Evolutionary conservation across 2,797 vertebrate genomes (phyloP).

Genomic region (Mionectes olivaceus): DNA sequence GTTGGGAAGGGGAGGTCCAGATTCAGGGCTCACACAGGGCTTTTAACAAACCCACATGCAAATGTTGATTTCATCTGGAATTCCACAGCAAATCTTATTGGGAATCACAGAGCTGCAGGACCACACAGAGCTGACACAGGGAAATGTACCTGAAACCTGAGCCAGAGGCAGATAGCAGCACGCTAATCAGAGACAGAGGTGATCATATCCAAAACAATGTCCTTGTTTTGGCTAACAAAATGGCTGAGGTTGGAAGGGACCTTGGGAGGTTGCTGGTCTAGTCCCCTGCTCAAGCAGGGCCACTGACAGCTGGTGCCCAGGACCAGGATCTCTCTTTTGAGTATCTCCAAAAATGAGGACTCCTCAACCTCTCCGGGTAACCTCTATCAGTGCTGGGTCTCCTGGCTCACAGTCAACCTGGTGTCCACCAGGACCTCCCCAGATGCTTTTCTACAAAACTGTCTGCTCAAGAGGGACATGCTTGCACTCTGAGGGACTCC

Average conservation of each 20-base stretch:
- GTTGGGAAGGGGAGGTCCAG: background rate
- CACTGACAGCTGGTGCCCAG: background rate
- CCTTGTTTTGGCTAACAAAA: background rate
- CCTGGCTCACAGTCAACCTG: accelerated
- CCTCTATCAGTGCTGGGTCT: background rate
- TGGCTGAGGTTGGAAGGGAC: background rate
- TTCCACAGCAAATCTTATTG: background rate
- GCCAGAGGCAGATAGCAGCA: background rate
- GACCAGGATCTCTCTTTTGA: background rate
- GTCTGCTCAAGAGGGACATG: accelerated
- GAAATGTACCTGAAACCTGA: background rate
- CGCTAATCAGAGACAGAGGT: background rate
- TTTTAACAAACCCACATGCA: background rate
- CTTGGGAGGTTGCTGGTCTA: background rate
- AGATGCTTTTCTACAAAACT: background rate
- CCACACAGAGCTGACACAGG: background rate
- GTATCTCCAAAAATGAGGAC: background rate
- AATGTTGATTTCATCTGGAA: background rate
- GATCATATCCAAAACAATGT: background rate
- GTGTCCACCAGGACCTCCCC: background rate
- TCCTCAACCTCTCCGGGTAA: background rate
- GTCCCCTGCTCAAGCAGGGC: background rate
- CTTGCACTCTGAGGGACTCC: background rate
- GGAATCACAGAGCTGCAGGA: background rate
- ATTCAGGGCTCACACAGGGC: background rate